Base-by-base conservation (phyloP, 2,888 invertebrate genomes). In the Tethea ocularis region DNA sequence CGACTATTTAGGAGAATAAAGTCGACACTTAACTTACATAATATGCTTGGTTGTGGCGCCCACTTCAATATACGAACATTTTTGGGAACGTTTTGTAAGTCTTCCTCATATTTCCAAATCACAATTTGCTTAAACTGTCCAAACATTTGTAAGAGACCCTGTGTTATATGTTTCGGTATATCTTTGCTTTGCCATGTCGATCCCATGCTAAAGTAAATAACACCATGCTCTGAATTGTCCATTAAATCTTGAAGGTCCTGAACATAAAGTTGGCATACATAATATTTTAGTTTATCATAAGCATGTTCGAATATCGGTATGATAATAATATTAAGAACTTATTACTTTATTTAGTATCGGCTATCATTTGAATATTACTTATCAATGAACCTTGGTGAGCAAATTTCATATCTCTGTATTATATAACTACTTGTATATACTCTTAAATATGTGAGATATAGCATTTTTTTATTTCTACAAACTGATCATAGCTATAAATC, bases 141-240 rank as follows among this genome's bases (percentile, higher is more conserved):
- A 54, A 94, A 90, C 22, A 84, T 76, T 20, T 81, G 69, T 1
- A 93, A 51, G 1, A 94, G 72, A 0, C 68, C 69, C 46, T 68
- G 72, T 52, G 82, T 84, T 2, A 84, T 59, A 41, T 78, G 66
- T 2, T 77, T 75, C 0, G 91, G 84, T 64, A 93, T 68, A 0
- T 81, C 74, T 46, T 76, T 80, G 52, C 87, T 85, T 29, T 82
- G 76, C 53, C 91, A 66, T 41, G 84, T 82, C 0, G 88, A 83
- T 0, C 93, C 93, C 82, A 93, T 75, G 62, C 91, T 93, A 66
- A 93, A 93, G 71, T 86, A 90, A 26, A 94, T 85, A 0, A 90
- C 89, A 0, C 93, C 93, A 52, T 92, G 63, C 17, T 76, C 77
- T 0, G 92, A 78, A 8, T 71, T 74, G 29, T 91, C 88, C 68